Evolutionary conservation across 2,113 vertebrate species (phyloP), one percentile per base, ranked within the genome.

Genomic region (Cyanistes caeruleus): DNA sequence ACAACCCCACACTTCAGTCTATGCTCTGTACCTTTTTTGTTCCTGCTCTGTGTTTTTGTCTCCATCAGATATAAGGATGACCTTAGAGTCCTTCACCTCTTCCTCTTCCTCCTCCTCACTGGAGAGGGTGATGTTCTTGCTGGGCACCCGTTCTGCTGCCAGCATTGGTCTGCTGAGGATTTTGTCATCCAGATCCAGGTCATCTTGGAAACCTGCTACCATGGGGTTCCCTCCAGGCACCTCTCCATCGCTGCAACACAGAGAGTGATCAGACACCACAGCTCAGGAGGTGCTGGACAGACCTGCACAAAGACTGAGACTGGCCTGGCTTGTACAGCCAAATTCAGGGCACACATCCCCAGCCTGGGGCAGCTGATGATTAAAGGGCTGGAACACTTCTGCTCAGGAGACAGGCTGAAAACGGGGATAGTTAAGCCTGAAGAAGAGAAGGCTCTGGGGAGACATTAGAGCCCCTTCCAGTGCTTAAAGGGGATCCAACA

Each of bases 121-220:
- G 59, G 98, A 99, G 37, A 99, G 93, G 14, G 97, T 96, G 65
- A 98, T 4, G 7, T 98, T 97, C 93, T 98, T 98, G 84, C 98
- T 98, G 37, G 97, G 97, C n/a, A 98, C 76, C 7, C 92, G 95
- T 48, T 95, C 93, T 7, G 87, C 73, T 43, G 97, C 72, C 16
- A 80, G 89, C 23, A 37, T 0, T 13, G 97, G 44, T 43, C 96
- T 95, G 68, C 81, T 65, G 24, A 91, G 97, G 17, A 97, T 97
- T 30, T 90, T 97, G 81, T 99, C 99, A n/a, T 99, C 99, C 3
- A 97, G 97, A 81, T 99, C 99, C 56, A 99, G 97, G 48, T 99
- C 99, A 1, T 99, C 99, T 95, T 99, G 99, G 97, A 99, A 99
- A 25, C 97, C 97, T 2, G 99, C 98, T 33, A 99, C 99, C 99